Base-by-base conservation (phyloP, 2,888 invertebrate species). In the Fragum fragum region DNA sequence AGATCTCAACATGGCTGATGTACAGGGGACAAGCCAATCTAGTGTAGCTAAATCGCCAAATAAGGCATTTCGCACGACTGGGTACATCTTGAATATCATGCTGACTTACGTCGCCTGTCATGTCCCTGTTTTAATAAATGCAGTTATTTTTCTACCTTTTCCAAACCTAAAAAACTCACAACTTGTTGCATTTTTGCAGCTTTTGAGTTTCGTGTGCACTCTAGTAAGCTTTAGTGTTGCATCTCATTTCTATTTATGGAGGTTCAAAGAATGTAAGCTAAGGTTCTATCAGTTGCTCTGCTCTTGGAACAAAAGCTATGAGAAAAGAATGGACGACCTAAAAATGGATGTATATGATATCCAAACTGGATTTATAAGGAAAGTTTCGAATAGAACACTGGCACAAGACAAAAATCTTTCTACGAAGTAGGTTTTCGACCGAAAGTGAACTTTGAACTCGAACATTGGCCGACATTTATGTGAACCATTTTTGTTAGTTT, bases 241-340 rank as follows among this genome's bases (percentile, higher is more conserved):
- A 9, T n/a, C n/a, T 14, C 29, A 61, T n/a, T 61, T 61, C 32
- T 61, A 32, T 7, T 32, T 61, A 29, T 61, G 61, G 61, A 61
- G 18, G n/a, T 61, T 61, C 32, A 61, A 61, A 32, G 61, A 61
- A 28, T 61, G 61, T 29, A 61, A 61, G 29, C 11, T 61, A 18
- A 3, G 11, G 1, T 32, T 61, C 28, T 28, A 28, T 3, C 29
- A 32, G 16, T 5, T 61, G 3, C 32, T 29, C 21, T 61, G 29
- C 28, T 61, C 61, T 1, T 32, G 61, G 32, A 32, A 32, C 29
- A 16, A 18, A 2, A 14, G 32, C 16, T 61, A 32, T 16, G n/a
- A n/a, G 18, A 1, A 14, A 14, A 47, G n/a, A 47, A 47, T 16
- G n/a, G 3, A 16, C n/a, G 47, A 47, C 2, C n/a, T 47, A 9